Conservation (phyloP, 2,888 invertebrate species). For the Drosophila recens region DNA sequence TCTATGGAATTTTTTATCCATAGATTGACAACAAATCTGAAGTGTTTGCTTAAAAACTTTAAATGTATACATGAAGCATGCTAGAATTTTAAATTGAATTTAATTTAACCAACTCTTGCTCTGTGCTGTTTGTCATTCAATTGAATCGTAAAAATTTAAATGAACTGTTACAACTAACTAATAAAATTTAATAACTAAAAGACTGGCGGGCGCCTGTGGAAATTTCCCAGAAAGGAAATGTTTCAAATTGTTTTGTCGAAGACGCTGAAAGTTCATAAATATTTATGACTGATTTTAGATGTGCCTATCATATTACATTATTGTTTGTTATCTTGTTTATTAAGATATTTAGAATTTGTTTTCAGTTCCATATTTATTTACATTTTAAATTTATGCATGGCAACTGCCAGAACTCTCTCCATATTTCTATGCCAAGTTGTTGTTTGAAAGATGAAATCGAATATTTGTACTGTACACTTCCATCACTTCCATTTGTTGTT, state of each 20-base stretch:
- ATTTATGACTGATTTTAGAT: conserved; percentile 57
- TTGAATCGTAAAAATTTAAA: conserved; percentile 7
- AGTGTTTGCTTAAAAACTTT: not conserved
- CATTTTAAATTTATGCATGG: conserved; percentile 64
- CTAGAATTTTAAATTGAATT: not conserved
- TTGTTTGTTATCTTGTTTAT: conserved; percentile 68
- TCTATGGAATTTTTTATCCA: no score
- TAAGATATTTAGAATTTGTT: conserved; percentile 51
- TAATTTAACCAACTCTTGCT: not conserved
- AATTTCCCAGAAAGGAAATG: conserved; percentile 23
- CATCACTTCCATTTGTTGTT: conserved; percentile 28
- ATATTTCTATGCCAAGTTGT: conserved; percentile 3
- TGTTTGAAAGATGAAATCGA: conserved; percentile 15
- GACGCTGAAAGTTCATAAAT: conserved; percentile 51
- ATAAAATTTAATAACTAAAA: conserved; percentile 49
- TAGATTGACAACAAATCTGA: not conserved
- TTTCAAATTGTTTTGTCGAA: not conserved
- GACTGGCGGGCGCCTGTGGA: conserved; percentile 42
- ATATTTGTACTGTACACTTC: conserved; percentile 6
- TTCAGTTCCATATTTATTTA: conserved; percentile 51
- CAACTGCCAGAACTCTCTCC: conserved; percentile 5
- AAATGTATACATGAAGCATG: not conserved
- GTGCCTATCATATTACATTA: conserved; percentile 61
- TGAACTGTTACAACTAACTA: conserved; percentile 21
- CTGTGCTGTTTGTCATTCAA: not conserved